phyloP scores from a whole-genome alignment of 2,797 vertebrate species.

The Squalus acanthias region DNA sequence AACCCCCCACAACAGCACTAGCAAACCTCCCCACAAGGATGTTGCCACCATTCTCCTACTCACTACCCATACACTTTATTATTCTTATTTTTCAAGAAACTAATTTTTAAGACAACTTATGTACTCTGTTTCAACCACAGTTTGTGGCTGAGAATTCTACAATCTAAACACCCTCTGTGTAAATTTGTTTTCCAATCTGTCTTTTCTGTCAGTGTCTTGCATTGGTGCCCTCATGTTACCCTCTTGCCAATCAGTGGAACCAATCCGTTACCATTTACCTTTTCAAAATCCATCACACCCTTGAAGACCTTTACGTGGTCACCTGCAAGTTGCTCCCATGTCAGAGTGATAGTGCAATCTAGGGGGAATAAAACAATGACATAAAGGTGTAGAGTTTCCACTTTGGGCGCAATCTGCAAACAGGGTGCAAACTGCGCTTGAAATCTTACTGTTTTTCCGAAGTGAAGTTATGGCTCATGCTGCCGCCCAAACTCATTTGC shows the following conservation, averaged over 20 bases:
- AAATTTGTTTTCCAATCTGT: not conserved
- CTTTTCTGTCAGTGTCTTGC: not conserved
- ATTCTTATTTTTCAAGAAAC: not conserved
- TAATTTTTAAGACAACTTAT: not conserved
- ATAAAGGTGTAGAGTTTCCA: not conserved
- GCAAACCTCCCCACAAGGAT: no score
- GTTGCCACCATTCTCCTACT: not conserved
- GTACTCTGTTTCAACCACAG: not conserved
- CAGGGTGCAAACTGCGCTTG: not conserved
- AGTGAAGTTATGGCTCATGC: not conserved
- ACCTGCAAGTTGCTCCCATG: not conserved
- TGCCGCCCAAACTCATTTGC: no score
- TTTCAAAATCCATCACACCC: not conserved
- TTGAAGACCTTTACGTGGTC: not conserved
- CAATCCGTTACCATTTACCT: not conserved
- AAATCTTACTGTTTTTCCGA: not conserved
- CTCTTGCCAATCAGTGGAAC: not conserved
- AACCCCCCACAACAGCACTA: no score
- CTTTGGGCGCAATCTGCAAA: not conserved
- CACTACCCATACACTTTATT: not conserved
- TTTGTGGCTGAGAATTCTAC: not conserved
- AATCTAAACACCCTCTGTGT: not conserved
- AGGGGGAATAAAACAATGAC: not conserved
- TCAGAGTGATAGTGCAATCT: not conserved
- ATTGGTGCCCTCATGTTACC: not conserved